Percentiles rank a stretch among this genome's conserved stretches.
phyloP scores from a whole-genome alignment of 1,140 invertebrate genomes.

The Heliothis virescens region DNA sequence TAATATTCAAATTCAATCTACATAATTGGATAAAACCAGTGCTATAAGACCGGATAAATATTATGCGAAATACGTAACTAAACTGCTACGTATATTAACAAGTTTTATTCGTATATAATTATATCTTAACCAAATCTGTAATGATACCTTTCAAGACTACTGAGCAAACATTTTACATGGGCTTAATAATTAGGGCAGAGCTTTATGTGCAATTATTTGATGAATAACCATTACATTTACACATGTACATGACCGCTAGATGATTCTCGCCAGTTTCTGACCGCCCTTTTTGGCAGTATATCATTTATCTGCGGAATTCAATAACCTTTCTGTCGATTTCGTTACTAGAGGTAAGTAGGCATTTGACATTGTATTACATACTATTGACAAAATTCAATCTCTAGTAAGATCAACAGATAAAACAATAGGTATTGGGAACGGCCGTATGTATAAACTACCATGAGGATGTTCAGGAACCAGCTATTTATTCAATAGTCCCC shows the following conservation, averaged over 20 bases:
- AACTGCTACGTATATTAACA: neutral
- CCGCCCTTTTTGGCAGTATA: neutral
- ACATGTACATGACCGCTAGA: too few relatives aligned
- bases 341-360: too few relatives aligned
- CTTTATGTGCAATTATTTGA: neutral
- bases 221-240: neutral
- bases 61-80: neutral
- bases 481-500: too few relatives aligned
- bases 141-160: neutral
- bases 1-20: neutral
- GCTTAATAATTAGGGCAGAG: neutral
- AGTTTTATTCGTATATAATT: neutral
- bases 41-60: neutral
- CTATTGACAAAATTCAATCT: too few relatives aligned
- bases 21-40: conserved; percentile 2
- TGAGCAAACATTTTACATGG: neutral
- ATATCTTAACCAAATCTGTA: neutral
- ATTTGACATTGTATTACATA: too few relatives aligned
- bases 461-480: too few relatives aligned
- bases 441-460: too few relatives aligned
- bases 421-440: too few relatives aligned
- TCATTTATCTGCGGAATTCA: too few relatives aligned
- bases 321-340: too few relatives aligned
- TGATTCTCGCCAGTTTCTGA: too few relatives aligned
- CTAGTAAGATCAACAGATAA: too few relatives aligned